phyloP scores from a whole-genome alignment of 1,140 invertebrate genomes.

The Saccostrea echinata region DNA sequence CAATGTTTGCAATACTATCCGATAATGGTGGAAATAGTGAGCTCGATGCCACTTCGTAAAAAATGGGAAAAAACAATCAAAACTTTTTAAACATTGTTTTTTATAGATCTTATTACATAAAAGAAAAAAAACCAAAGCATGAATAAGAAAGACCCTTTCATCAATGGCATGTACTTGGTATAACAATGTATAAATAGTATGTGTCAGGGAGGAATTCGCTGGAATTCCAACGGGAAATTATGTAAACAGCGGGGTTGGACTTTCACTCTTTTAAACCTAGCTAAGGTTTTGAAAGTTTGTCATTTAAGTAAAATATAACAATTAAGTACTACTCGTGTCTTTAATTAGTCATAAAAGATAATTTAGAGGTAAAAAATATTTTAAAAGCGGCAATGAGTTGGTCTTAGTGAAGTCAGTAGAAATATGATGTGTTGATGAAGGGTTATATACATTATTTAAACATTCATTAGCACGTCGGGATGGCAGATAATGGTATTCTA shows the following conservation, averaged over 20 bases:
- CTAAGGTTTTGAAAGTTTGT: not conserved
- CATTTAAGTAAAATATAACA: not conserved
- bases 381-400: not conserved
- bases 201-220: too few species aligned
- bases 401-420: constrained; percentile 13
- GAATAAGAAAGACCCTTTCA: too few species aligned
- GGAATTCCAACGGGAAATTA: too few species aligned
- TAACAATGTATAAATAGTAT: too few species aligned
- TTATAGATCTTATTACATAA: not conserved
- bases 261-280: too few species aligned
- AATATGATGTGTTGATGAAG: constrained; percentile 25
- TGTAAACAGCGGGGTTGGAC: too few species aligned
- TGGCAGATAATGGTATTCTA: constrained; percentile 48
- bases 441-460: constrained; percentile 42
- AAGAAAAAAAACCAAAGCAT: too few species aligned
- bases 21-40: constrained; percentile 3
- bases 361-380: not conserved
- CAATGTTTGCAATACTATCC: constrained; percentile 20
- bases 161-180: too few species aligned
- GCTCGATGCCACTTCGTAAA: not conserved
- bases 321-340: not conserved
- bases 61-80: not conserved
- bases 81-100: not conserved
- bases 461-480: constrained; percentile 47
- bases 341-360: not conserved